Percentiles rank a stretch among this genome's conserved stretches.
Evolutionary conservation across 2,888 invertebrate genomes (phyloP).

Genomic region (Zygaena filipendulae): DNA sequence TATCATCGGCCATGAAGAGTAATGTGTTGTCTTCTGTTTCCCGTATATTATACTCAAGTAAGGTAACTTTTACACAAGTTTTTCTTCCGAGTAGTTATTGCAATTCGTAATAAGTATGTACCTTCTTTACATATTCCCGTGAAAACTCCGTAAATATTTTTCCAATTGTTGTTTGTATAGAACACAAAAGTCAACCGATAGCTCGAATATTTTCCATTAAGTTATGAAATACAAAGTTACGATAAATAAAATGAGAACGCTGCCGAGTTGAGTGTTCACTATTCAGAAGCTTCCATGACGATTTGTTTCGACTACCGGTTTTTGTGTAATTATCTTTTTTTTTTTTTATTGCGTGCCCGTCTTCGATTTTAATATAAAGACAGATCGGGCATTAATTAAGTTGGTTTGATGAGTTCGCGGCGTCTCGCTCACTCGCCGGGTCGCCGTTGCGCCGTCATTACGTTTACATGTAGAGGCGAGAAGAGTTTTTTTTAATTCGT

Average conservation of each 20-base stretch:
- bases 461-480: conserved; percentile 58
- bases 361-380: conserved; percentile 64
- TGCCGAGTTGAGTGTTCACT: too few species aligned
- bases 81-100: too few species aligned
- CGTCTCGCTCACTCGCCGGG: conserved; percentile 34
- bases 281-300: too few species aligned
- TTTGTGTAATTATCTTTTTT: conserved; percentile 40
- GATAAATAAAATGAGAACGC: too few species aligned
- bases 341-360: conserved; percentile 19
- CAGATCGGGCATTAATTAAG: conserved; percentile 67
- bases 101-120: too few species aligned
- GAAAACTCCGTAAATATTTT: too few species aligned
- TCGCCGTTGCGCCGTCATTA: conserved; percentile 43
- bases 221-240: too few species aligned
- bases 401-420: conserved; percentile 56
- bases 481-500: conserved; percentile 64
- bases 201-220: too few species aligned
- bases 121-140: too few species aligned
- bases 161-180: too few species aligned
- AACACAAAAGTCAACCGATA: too few species aligned
- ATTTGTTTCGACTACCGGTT: conserved; percentile 53
- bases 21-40: conserved; percentile 13
- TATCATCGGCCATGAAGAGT: conserved; percentile 11
- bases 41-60: conserved; percentile 3
- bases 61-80: conserved; percentile 1